Evolutionary conservation across 2,888 invertebrate genomes (phyloP), one percentile per base, ranked within the genome.

Genomic region (Xylocampa areola): DNA sequence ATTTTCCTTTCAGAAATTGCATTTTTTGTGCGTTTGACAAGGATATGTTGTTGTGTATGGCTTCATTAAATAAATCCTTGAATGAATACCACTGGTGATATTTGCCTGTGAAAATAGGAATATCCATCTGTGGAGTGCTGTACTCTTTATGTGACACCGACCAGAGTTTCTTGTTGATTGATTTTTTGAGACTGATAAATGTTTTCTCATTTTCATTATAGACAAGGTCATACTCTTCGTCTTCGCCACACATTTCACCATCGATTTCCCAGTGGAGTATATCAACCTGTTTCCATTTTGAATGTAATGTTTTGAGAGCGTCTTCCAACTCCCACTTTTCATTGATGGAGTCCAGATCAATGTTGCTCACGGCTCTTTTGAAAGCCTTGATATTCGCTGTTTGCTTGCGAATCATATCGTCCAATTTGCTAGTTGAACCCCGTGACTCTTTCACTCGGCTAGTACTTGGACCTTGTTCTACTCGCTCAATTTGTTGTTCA

Each of bases 51-150:
- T 21, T 36, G 16, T 52, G 59, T 14, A 53, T 59, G 10, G 43
- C 16, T 39, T 52, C 59, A 2, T 7, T 37, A 27, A 59, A 59
- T 4, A 60, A 21, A 21, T 53, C 59, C 4, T 60, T 60, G 13
- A 53, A 59, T 0, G 59, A 32, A 2, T 19, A 23, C 48, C 48
- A 60, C 7, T 49, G 30, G 2, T 50, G 35, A 10, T 39, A 60
- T 4, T 3, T 43, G 2, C 53, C 60, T 10, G 21, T 23, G 25
- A 53, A 53, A 11, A 27, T 29, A 14, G 59, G 53, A 11, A 59
- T 37, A 14, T 58, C 57, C 21, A 58, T 27, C 29, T 58, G 40
- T 19, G 57, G 51, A 2, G 51, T 58, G n/a, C 27, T 29, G 8
- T 52, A 33, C 19, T 48, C 59, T 14, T 13, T 30, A 11, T 49